phyloP scores from a whole-genome alignment of 1,140 invertebrate species.

The Eumeta japonica region DNA sequence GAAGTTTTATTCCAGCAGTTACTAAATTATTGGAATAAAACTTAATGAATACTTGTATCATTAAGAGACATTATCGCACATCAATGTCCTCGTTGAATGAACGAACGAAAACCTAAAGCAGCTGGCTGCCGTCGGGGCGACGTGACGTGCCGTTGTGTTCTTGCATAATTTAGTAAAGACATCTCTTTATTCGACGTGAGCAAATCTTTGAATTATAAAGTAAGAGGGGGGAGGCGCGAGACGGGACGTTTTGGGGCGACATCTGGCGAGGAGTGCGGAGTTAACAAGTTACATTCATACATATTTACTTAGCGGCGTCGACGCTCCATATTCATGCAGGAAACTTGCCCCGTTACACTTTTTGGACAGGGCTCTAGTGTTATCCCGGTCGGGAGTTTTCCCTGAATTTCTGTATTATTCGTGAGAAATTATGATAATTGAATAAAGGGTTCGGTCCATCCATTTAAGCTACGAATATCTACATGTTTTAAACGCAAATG shows the following conservation, averaged over 20 bases:
- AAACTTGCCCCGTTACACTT: too few species aligned
- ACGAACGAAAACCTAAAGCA: neutral
- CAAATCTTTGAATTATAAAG: slow-evolving; percentile 48
- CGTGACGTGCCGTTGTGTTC: slow-evolving; percentile 16
- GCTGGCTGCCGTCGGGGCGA: neutral
- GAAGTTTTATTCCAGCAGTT: too few species aligned
- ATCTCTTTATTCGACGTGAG: slow-evolving; percentile 31
- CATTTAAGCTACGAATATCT: too few species aligned
- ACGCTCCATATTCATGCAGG: slow-evolving; percentile 25
- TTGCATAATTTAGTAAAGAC: slow-evolving; percentile 38
- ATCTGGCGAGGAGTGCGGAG: slow-evolving; percentile 22
- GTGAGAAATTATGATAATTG: too few species aligned
- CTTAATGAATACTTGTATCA: too few species aligned
- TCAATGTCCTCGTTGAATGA: neutral
- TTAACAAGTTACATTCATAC: slow-evolving; percentile 36
- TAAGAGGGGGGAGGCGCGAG: slow-evolving; percentile 20
- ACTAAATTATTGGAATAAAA: too few species aligned
- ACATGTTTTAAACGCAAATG: too few species aligned
- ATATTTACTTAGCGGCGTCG: slow-evolving; percentile 29
- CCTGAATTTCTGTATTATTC: too few species aligned
- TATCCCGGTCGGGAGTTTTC: too few species aligned
- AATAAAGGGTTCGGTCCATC: too few species aligned
- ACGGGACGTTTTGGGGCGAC: slow-evolving; percentile 16
- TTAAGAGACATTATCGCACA: too few species aligned
- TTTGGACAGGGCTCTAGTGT: too few species aligned